A percentile compares a stretch with the other conserved stretches of the same genome.
These are phyloP conservation scores for Molossus molossus DNA, from an alignment of 2,797 vertebrate species.

Conservation along the genomic window DNA sequence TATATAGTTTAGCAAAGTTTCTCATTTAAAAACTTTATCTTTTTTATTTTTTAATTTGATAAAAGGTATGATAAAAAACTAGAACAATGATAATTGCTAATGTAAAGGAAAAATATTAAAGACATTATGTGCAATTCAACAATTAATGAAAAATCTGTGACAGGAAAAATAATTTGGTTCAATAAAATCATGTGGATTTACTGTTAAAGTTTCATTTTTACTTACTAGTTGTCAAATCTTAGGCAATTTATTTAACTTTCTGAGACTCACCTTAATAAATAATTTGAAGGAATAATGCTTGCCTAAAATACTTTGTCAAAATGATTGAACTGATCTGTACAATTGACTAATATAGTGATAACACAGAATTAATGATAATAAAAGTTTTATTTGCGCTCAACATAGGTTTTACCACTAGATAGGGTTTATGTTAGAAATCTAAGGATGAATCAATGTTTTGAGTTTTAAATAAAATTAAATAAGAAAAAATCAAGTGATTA, in stretches of 20 bases:
- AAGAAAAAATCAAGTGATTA: background rate
- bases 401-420: background rate
- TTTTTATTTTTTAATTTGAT: slow-evolving; percentile 48
- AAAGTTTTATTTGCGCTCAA: background rate
- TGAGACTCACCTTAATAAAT: background rate
- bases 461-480: slow-evolving; percentile 42
- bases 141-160: background rate
- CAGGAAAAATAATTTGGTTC: background rate
- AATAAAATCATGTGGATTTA: background rate
- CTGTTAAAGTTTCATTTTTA: background rate
- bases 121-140: background rate
- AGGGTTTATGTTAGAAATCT: background rate
- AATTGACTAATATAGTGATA: background rate
- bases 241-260: slow-evolving; percentile 18
- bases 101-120: background rate
- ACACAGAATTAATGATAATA: background rate
- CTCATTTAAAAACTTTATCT: background rate
- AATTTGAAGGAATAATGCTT: background rate
- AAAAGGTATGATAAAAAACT: background rate
- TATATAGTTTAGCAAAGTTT: background rate
- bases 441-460: slow-evolving; percentile 14
- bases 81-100: background rate
- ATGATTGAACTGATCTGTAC: background rate
- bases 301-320: background rate
- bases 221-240: background rate